Conservation (phyloP, 2,888 invertebrate genomes). For the Operophtera brumata region DNA sequence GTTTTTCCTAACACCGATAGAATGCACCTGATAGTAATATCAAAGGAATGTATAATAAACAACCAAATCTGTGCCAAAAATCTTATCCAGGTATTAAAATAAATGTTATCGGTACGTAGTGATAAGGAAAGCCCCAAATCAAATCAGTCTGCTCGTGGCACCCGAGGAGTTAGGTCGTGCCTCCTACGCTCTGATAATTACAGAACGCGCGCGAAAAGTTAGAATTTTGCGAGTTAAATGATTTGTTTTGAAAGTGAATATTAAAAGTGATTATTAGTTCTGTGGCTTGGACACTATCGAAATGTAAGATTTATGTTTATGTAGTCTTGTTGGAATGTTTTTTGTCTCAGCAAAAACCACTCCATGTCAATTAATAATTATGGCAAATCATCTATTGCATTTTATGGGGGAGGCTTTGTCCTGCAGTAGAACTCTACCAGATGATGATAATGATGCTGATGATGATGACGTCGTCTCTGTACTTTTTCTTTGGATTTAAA, state of each 20-base stretch:
- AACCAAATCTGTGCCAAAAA: conserved; percentile 25
- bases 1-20: too few species aligned
- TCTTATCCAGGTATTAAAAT: conserved; percentile 23
- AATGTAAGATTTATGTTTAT: too few species aligned
- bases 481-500: too few species aligned
- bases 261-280: too few species aligned
- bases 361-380: too few species aligned
- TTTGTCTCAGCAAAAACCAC: too few species aligned
- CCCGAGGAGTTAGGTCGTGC: neutral
- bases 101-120: conserved; percentile 10
- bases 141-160: conserved; percentile 11
- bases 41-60: conserved; percentile 12
- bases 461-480: too few species aligned
- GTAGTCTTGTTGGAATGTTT: too few species aligned
- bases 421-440: too few species aligned
- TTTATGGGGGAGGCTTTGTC: too few species aligned
- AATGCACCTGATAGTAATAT: neutral
- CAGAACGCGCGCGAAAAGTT: conserved; percentile 16
- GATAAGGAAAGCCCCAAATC: conserved; percentile 15
- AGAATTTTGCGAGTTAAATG: neutral
- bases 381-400: too few species aligned
- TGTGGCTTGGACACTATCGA: neutral
- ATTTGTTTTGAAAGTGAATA: neutral
- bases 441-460: too few species aligned
- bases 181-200: neutral